A percentile compares a stretch with the other conserved stretches of the same genome.
These are phyloP conservation scores for Papilio elwesi DNA, from an alignment of 2,888 invertebrate genomes.

Conservation along the genomic window DNA sequence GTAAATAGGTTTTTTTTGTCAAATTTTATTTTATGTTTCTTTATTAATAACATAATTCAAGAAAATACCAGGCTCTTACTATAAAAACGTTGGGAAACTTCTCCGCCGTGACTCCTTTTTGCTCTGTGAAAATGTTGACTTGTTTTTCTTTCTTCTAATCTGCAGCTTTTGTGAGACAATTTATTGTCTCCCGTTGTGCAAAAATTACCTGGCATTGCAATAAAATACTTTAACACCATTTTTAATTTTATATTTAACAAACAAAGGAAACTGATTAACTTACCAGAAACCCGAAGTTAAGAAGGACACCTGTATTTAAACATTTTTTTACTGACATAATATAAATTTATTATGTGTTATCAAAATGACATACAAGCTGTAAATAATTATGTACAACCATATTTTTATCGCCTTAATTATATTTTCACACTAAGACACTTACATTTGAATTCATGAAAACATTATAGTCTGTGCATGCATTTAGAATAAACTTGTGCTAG, in stretches of 20 bases:
- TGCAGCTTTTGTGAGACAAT: conserved; percentile 38
- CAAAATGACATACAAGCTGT: conserved; percentile 74
- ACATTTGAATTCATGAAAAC: conserved; percentile 58
- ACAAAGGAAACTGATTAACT: conserved; percentile 66
- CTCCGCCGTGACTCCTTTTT: conserved; percentile 40
- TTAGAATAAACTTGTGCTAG: conserved; percentile 55
- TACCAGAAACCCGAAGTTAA: conserved; percentile 58
- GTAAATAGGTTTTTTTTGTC: conserved; percentile 55
- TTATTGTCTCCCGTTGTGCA: conserved; percentile 35
- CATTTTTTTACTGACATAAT: conserved; percentile 65
- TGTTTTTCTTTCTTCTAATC: conserved; percentile 39
- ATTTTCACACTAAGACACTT: conserved; percentile 69
- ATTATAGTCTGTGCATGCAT: conserved; percentile 60
- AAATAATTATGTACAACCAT: conserved; percentile 77
- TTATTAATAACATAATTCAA: conserved; percentile 76
- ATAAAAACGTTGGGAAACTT: conserved; percentile 67
- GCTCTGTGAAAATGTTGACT: conserved; percentile 8
- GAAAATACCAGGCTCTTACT: conserved; percentile 82
- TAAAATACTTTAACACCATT: conserved; percentile 48
- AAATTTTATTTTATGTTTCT: conserved; percentile 57
- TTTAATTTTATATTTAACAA: conserved; percentile 54
- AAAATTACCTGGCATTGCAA: conserved; percentile 69
- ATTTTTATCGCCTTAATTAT: conserved; percentile 66
- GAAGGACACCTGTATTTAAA: conserved; percentile 60
- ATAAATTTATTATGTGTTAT: conserved; percentile 75